A percentile compares a stretch with the other conserved stretches of the same genome.
phyloP scores from a whole-genome alignment of 2,113 vertebrate species.

The Barbus barbus region DNA sequence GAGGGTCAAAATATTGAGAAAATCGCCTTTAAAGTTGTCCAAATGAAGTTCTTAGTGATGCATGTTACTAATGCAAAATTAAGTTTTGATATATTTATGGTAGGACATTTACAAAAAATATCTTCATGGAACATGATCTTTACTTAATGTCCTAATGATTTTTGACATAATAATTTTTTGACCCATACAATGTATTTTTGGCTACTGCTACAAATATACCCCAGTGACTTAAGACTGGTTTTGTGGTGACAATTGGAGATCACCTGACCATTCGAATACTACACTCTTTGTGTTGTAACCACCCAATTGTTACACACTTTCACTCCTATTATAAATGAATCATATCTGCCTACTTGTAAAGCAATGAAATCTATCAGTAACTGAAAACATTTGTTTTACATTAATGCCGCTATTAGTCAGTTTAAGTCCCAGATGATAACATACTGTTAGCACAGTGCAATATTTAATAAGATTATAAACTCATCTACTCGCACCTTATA shows the following conservation, averaged over 20 bases:
- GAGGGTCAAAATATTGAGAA: too few species aligned
- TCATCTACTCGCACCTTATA: slow-evolving; percentile 66
- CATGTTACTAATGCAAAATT: too few species aligned
- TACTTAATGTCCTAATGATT: too few species aligned
- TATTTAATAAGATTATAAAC: not conserved
- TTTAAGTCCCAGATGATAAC: not conserved
- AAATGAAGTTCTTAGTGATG: too few species aligned
- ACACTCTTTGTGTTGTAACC: not conserved
- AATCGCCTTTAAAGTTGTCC: too few species aligned
- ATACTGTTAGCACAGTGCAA: not conserved
- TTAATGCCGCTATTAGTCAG: not conserved
- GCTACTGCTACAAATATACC: too few species aligned
- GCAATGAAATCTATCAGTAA: not conserved
- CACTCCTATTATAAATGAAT: not conserved
- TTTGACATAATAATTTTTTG: too few species aligned
- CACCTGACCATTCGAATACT: not conserved
- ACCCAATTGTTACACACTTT: not conserved
- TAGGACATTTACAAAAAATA: too few species aligned
- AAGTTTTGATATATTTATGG: too few species aligned
- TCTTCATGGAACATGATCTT: too few species aligned
- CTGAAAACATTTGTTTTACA: not conserved
- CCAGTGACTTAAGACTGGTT: too few species aligned
- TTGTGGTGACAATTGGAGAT: not conserved
- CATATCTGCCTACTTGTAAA: not conserved
- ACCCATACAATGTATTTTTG: too few species aligned